Percentiles rank a stretch among this genome's conserved stretches.
Evolutionary conservation across 1,140 invertebrate species (phyloP).

Genomic region (Protaetia brevitarsis): DNA sequence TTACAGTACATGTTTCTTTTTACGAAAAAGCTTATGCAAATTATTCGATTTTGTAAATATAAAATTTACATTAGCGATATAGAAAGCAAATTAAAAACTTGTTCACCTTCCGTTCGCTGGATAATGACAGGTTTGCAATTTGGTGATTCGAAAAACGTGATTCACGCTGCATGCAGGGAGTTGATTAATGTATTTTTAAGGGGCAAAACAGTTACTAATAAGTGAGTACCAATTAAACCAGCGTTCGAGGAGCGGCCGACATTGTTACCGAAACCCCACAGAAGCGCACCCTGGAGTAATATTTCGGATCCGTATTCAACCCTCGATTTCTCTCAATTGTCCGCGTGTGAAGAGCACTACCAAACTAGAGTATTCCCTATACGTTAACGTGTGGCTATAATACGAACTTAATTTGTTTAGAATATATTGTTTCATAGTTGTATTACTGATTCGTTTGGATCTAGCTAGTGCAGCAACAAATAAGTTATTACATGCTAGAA

Average conservation of each 20-base stretch:
- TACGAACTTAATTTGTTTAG: background rate
- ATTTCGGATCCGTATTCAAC: slow-evolving; percentile 38
- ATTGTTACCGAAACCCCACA: slow-evolving; percentile 34
- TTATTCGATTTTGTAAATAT: too few relatives aligned
- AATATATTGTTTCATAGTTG: background rate
- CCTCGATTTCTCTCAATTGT: slow-evolving; percentile 35
- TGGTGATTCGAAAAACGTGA: background rate
- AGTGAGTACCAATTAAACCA: slow-evolving; percentile 22
- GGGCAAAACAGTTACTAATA: background rate
- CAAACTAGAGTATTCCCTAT: slow-evolving; percentile 20
- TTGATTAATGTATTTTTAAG: slow-evolving; percentile 12
- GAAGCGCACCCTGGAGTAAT: slow-evolving; percentile 32
- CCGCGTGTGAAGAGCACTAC: slow-evolving; percentile 33
- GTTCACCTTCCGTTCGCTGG: too few relatives aligned
- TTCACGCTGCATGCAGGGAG: too few relatives aligned
- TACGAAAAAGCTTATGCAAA: too few relatives aligned
- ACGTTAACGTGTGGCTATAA: background rate
- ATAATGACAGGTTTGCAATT: background rate
- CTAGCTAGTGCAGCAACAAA: background rate
- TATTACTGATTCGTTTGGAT: slow-evolving; percentile 8
- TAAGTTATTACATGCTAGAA: too few relatives aligned
- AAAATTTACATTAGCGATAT: too few relatives aligned
- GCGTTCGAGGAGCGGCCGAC: slow-evolving; percentile 26
- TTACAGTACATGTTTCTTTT: too few relatives aligned
- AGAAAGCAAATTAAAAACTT: too few relatives aligned